Percentiles rank a stretch among this genome's conserved stretches.
These are phyloP conservation scores for Sitta europaea DNA, from an alignment of 2,113 vertebrate genomes.

Conservation along the genomic window DNA sequence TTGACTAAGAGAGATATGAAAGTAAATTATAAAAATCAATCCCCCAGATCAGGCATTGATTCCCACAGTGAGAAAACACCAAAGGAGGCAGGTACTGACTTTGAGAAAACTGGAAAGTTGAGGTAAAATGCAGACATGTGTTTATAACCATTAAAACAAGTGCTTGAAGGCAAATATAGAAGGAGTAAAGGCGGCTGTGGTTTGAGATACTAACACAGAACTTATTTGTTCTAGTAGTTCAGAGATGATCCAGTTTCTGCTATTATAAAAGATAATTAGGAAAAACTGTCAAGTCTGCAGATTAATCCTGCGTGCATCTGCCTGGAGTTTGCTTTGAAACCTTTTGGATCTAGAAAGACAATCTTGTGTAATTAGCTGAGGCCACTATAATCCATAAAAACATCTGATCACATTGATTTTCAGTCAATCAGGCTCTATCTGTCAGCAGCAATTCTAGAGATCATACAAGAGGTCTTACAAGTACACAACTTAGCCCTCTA, in stretches of 20 bases:
- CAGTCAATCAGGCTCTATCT: conserved; percentile 74
- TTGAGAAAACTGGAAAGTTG: background rate
- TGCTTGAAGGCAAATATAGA: background rate
- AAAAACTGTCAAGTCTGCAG: conserved; percentile 73
- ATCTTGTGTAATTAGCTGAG: conserved; percentile 79
- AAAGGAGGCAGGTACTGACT: background rate
- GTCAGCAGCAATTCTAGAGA: conserved; percentile 61
- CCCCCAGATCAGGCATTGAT: background rate
- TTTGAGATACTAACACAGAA: conserved; percentile 16
- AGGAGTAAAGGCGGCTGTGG: background rate
- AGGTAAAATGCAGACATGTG: background rate
- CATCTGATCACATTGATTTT: conserved; percentile 80
- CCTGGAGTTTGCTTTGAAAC: conserved; percentile 70
- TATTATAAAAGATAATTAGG: conserved; percentile 71
- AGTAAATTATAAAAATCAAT: background rate
- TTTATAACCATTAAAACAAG: background rate
- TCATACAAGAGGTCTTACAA: conserved; percentile 57
- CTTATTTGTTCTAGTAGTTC: conserved; percentile 46
- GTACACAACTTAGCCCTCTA: conserved; percentile 35
- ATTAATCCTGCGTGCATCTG: conserved; percentile 73
- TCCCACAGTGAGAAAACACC: background rate
- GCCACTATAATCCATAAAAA: conserved; percentile 78
- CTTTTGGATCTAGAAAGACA: conserved; percentile 72
- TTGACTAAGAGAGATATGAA: background rate
- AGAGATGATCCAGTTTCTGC: conserved; percentile 51